A percentile compares a stretch with the other conserved stretches of the same genome.
Conservation (phyloP, 2,888 invertebrate genomes). For the Eretmocerus hayati region DNA sequence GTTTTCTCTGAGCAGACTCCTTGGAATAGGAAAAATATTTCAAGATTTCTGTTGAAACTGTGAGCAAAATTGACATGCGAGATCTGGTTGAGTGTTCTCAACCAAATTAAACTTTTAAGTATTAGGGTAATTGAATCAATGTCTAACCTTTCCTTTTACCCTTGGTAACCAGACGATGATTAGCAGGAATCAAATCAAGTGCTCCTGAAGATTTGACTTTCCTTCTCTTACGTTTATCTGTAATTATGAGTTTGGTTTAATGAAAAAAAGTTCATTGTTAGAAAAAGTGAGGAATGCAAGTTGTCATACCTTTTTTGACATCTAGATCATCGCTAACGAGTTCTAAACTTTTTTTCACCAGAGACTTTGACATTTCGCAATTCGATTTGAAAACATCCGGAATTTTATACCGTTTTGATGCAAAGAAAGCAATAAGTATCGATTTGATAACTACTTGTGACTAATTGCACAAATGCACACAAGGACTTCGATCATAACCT, state of each 20-base stretch:
- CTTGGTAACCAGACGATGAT: slow-evolving; percentile 33
- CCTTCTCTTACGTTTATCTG: slow-evolving; percentile 32
- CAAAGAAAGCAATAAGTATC: no score
- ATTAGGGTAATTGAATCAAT: no score
- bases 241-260: not conserved
- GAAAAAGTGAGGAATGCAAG: not conserved
- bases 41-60: no score
- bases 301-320: slow-evolving; percentile 29
- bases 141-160: slow-evolving; percentile 35
- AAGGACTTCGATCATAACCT: no score
- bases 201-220: slow-evolving; percentile 37
- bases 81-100: not conserved
- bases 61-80: no score
- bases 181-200: slow-evolving; percentile 38
- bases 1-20: no score
- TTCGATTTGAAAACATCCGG: no score
- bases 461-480: no score
- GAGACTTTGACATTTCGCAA: slow-evolving; percentile 52
- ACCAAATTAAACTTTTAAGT: slow-evolving; percentile 11
- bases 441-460: no score
- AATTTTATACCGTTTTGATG: no score
- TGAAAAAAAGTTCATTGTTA: not conserved
- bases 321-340: slow-evolving; percentile 47
- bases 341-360: slow-evolving; percentile 53
- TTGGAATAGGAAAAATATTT: no score